Evolutionary conservation across 2,888 invertebrate species (phyloP).

Genomic region (Deilephila elpenor): DNA sequence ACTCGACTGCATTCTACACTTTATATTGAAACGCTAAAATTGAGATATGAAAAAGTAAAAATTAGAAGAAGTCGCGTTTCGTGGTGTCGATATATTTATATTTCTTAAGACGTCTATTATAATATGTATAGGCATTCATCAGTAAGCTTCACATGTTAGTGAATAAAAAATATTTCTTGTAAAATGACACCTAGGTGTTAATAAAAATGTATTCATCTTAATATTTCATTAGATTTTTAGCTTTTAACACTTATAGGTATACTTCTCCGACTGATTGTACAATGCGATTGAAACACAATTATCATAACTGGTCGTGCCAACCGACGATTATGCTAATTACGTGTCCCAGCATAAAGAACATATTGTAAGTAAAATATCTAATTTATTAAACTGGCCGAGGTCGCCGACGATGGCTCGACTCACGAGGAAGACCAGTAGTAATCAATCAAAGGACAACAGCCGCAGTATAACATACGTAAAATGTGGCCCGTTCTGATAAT

Average conservation of each 20-base stretch:
- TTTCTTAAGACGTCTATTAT: not conserved
- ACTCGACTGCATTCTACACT: not conserved
- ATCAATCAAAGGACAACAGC: conserved; percentile 17
- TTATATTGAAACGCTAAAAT: not conserved
- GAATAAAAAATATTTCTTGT: too few relatives aligned
- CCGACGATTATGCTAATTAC: conserved; percentile 69
- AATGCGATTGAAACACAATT: conserved; percentile 58
- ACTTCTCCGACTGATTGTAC: conserved; percentile 53
- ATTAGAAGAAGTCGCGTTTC: not conserved
- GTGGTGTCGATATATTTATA: not conserved
- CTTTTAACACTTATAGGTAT: not conserved
- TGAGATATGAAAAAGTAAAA: too few relatives aligned
- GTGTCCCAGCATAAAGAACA: conserved; percentile 58
- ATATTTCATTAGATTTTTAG: not conserved
- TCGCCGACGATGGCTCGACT: conserved; percentile 33
- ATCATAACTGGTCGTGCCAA: conserved; percentile 67
- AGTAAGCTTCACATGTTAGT: not conserved
- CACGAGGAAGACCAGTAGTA: conserved; percentile 10
- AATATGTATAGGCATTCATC: not conserved
- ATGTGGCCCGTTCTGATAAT: not conserved
- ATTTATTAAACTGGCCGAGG: conserved; percentile 56
- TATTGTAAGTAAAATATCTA: conserved; percentile 65
- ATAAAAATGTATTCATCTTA: too few relatives aligned
- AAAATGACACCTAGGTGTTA: too few relatives aligned
- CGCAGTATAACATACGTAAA: not conserved